Conservation (phyloP, 2,888 invertebrate species). For the Drosophila austrosaltans region DNA sequence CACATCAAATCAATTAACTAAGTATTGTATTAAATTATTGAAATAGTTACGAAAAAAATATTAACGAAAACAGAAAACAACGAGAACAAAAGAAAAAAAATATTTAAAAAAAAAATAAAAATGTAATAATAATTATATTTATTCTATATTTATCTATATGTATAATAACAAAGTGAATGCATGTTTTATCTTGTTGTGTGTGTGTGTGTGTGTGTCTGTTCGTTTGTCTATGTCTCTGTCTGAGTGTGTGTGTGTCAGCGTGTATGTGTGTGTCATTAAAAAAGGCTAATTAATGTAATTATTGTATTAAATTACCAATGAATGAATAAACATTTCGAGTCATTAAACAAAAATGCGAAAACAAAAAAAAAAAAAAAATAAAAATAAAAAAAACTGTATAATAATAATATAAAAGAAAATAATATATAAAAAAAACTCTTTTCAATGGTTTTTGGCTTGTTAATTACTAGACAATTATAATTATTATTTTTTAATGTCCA, state of each 20-base stretch:
- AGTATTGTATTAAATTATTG: constrained; percentile 65
- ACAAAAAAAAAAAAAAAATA: too few relatives aligned
- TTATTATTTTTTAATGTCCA: constrained; percentile 17
- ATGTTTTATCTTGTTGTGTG: constrained; percentile 36
- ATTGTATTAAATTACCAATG: constrained; percentile 60
- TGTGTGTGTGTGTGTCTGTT: constrained; percentile 21
- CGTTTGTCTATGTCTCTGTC: constrained; percentile 19
- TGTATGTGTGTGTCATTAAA: constrained; percentile 22
- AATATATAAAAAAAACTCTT: neutral
- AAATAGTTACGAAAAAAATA: constrained; percentile 34
- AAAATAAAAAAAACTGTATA: constrained; percentile 24
- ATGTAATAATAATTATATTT: constrained; percentile 31
- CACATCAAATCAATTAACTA: constrained; percentile 61
- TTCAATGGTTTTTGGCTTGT: constrained; percentile 9
- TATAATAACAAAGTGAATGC: constrained; percentile 28
- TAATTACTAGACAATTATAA: constrained; percentile 27
- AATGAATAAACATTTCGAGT: constrained; percentile 65
- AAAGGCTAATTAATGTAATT: constrained; percentile 74
- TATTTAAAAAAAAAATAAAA: constrained; percentile 20
- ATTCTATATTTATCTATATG: constrained; percentile 27
- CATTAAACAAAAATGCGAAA: constrained; percentile 59
- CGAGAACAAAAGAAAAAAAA: constrained; percentile 1
- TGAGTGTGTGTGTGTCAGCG: neutral
- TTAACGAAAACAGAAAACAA: neutral
- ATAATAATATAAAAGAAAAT: constrained; percentile 20